A percentile compares a stretch with the other conserved stretches of the same genome.
Conservation (phyloP, 1,140 invertebrate species). For the Tetragonula clypearis region DNA sequence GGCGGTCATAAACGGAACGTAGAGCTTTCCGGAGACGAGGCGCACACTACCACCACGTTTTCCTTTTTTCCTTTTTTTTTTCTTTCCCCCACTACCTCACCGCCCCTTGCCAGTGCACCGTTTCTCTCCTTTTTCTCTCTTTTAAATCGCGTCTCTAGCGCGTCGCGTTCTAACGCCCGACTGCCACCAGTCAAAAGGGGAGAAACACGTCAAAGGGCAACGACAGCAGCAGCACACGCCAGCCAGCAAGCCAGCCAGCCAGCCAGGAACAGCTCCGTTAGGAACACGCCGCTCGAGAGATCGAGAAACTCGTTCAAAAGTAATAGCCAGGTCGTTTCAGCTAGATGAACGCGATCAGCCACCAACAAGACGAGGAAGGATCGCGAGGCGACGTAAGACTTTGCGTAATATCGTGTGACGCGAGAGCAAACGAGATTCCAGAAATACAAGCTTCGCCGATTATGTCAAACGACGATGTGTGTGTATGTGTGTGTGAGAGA, state of each 20-base stretch:
- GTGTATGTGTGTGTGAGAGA: too few relatives aligned
- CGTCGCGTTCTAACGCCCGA: slow-evolving; percentile 4
- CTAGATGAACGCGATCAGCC: slow-evolving; percentile 37
- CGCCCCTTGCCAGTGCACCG: neutral
- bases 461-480: slow-evolving; percentile 36
- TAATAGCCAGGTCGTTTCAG: slow-evolving; percentile 26
- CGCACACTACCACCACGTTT: neutral
- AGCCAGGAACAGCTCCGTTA: too few relatives aligned
- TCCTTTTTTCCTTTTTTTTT: neutral
- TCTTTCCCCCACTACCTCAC: too few relatives aligned
- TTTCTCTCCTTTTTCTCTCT: too few relatives aligned
- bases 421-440: slow-evolving; percentile 32
- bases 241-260: too few relatives aligned
- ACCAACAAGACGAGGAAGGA: slow-evolving; percentile 29
- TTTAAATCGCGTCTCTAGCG: neutral
- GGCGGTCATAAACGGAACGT: slow-evolving; percentile 7
- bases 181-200: slow-evolving; percentile 20
- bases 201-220: slow-evolving; percentile 28
- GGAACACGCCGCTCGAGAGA: neutral
- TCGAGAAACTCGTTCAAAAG: slow-evolving; percentile 47
- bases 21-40: neutral
- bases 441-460: slow-evolving; percentile 49
- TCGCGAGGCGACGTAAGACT: slow-evolving; percentile 25
- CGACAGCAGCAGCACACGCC: neutral
- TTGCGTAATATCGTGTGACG: slow-evolving; percentile 31